Evolutionary conservation across 2,888 invertebrate species (phyloP).

Genomic region (Bhutanitis thaidina): DNA sequence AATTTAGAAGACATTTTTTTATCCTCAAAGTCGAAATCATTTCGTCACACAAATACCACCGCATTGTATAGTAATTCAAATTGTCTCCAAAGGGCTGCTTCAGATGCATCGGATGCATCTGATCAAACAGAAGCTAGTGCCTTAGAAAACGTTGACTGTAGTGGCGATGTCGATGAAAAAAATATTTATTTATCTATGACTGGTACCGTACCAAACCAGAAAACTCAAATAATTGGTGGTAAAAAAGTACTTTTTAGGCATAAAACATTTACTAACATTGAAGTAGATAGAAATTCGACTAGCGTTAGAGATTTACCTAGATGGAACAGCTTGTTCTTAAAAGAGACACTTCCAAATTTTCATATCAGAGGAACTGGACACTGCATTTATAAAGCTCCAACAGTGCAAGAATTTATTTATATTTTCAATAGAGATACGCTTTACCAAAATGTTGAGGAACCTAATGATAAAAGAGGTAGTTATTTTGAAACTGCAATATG

Average conservation of each 20-base stretch:
- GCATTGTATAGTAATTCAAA: conserved; percentile 35
- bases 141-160: conserved; percentile 70
- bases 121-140: conserved; percentile 65
- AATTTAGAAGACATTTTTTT: conserved; percentile 71
- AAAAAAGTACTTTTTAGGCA: conserved; percentile 70
- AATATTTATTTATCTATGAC: conserved; percentile 61
- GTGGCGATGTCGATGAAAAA: conserved; percentile 47
- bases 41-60: conserved; percentile 48
- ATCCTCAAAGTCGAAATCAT: conserved; percentile 71
- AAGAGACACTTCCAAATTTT: conserved; percentile 65
- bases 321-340: conserved; percentile 56
- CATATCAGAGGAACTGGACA: conserved; percentile 73
- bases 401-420: conserved; percentile 65
- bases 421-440: conserved; percentile 71
- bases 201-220: conserved; percentile 64
- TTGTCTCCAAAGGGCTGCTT: conserved; percentile 51
- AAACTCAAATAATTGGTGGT: conserved; percentile 39
- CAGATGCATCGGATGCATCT: conserved; percentile 59
- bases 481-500: conserved; percentile 73
- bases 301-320: conserved; percentile 51
- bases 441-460: conserved; percentile 49
- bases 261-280: conserved; percentile 72
- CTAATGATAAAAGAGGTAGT: conserved; percentile 51
- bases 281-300: conserved; percentile 60
- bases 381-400: conserved; percentile 68